A percentile compares a stretch with the other conserved stretches of the same genome.
Conservation (phyloP, 1,140 invertebrate species). For the Pachypeltis micranthus region DNA sequence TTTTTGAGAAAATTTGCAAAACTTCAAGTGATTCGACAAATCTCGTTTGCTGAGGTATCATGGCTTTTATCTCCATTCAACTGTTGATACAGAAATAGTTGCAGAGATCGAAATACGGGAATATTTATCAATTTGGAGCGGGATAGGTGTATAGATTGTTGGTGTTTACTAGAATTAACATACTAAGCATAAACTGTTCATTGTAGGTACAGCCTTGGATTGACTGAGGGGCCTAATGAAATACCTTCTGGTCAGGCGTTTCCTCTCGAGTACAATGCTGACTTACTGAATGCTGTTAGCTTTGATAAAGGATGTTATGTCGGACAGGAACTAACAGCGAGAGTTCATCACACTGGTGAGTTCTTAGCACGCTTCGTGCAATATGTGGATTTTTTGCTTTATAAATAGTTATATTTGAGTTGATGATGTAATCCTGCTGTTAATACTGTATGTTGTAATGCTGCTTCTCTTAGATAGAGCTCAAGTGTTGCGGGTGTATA, state of each 20-base stretch:
- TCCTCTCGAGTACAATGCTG: conserved; percentile 87
- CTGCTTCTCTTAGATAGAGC: neutral
- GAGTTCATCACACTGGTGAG: conserved; percentile 91
- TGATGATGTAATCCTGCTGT: neutral
- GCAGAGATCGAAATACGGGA: too few species aligned
- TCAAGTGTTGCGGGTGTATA: too few species aligned
- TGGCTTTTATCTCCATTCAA: too few species aligned
- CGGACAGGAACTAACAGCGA: conserved; percentile 89
- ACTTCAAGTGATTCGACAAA: neutral
- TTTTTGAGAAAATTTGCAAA: conserved; percentile 23
- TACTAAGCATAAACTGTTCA: neutral
- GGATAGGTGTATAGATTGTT: too few species aligned
- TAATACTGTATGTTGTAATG: neutral
- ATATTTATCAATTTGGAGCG: too few species aligned
- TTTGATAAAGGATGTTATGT: conserved; percentile 94
- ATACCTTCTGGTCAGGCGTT: conserved; percentile 68
- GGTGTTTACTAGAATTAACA: neutral
- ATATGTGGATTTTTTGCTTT: neutral
- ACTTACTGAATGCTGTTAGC: conserved; percentile 87
- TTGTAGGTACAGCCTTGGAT: conserved; percentile 67
- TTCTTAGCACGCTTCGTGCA: conserved; percentile 88
- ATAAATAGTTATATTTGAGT: neutral
- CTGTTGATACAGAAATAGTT: too few species aligned
- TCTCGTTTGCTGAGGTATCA: too few species aligned
- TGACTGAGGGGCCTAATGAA: conserved; percentile 78